A percentile compares a stretch with the other conserved stretches of the same genome.
phyloP scores from a whole-genome alignment of 2,888 invertebrate species.

The Scelioninae gen. 1 region DNA sequence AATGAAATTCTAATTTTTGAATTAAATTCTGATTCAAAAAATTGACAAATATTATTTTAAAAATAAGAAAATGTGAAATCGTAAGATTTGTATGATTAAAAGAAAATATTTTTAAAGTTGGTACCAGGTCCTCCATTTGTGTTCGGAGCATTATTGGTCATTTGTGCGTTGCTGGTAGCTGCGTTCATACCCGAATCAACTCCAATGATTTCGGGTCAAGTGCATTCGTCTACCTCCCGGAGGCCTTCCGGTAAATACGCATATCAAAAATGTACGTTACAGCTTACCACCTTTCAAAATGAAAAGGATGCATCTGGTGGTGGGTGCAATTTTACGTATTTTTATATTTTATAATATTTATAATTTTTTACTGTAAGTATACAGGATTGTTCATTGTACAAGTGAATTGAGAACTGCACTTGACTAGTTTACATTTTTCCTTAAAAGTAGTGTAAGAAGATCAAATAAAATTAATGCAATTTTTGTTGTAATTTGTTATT shows the following conservation, averaged over 20 bases:
- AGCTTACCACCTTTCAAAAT: conserved; percentile 81
- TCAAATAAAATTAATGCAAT: too few species aligned
- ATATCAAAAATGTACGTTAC: conserved; percentile 85
- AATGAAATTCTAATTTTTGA: too few species aligned
- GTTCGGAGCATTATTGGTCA: conserved; percentile 97
- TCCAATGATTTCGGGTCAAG: conserved; percentile 84
- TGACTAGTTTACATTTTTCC: too few species aligned
- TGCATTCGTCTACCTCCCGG: conserved; percentile 88
- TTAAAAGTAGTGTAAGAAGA: too few species aligned
- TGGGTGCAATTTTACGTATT: conserved; percentile 75
- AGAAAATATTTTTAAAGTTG: conserved; percentile 85
- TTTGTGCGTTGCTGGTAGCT: conserved; percentile 96
- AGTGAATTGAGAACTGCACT: neutral
- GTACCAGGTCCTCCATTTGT: conserved; percentile 99
- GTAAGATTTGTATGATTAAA: conserved; percentile 3
- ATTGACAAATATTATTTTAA: too few species aligned
- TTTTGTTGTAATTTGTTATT: too few species aligned
- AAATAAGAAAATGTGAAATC: too few species aligned
- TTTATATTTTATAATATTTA: conserved; percentile 39
- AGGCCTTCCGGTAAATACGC: conserved; percentile 85
- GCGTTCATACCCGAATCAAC: conserved; percentile 92
- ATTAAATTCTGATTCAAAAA: too few species aligned
- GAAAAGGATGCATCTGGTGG: conserved; percentile 81
- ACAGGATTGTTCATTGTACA: conserved; percentile 1
- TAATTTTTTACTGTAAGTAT: conserved; percentile 47